Evolutionary conservation across 37 sponge, comb jelly and placozoan genomes (phyloP), one percentile per base, ranked within the genome.

Genomic region (Crambe crambe): DNA sequence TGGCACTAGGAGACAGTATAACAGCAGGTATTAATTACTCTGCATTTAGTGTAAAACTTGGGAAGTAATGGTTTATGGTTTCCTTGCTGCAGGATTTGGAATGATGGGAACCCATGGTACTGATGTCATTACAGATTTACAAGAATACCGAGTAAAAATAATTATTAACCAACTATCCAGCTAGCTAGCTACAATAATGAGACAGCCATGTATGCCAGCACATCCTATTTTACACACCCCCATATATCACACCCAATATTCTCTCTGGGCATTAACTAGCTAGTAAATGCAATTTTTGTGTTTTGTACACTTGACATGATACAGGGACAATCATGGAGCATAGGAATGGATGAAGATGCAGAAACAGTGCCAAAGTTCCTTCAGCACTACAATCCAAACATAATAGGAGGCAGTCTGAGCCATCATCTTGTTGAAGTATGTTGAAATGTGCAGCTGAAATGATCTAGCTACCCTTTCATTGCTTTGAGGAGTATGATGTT

Each of bases 1-100:
- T 89, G 90, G 83, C 90, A 3, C 39, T 93, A 23, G 94, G 94
- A 27, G 90, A 93, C 90, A 89, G 90, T 62, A 75, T 93, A 26
- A 93, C 94, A 37, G 94, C 94, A 44, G 94, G 94, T 89, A 80
- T 32, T 29, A 35, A 30, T 2, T n/a, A 25, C 29, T 26, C 23
- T 25, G n/a, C n/a, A n/a, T n/a, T n/a, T n/a, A 62, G 63, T 51
- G 54, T 51, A 15, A 51, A 51, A 9, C 9, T 18, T 15, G 15
- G 9, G 9, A 18, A 18, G 54, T 51, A 15, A 15, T 51, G 54
- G 15, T 51, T 74, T 26, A 20, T 74, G 12, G 12, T 76, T n/a
- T 30, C 41, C 56, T 66, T 21, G 0, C 22, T 74, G 0, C 31
- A 85, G 90, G 90, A 39, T 90, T 85, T 75, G 86, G 86, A 15